Base-by-base conservation (phyloP, 64 coral and sea anemone species). In the Stichodactyla helianthus region DNA sequence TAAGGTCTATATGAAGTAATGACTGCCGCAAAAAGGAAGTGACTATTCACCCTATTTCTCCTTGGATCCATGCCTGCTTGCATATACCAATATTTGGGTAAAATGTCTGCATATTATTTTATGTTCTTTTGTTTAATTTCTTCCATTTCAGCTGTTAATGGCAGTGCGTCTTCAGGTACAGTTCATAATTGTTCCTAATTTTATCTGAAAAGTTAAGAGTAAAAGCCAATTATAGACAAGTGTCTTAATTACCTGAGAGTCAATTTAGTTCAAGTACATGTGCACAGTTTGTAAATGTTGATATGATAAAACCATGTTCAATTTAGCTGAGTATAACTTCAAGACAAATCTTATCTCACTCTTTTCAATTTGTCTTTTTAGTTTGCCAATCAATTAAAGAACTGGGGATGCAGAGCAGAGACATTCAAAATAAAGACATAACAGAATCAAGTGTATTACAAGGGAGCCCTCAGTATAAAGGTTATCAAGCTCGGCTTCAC, bases 351-450 rank as follows among this genome's bases (percentile, higher is more conserved):
- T 74, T 74, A 11, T 31, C 68, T 74, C 68, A 74, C 0, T 54
- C 18, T 19, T 81, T 51, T 52, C 26, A 52, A 81, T 81, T 81
- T 1, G 4, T 52, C 4, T 6, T 81, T 52, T 81, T 16, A 81
- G 78, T 54, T 53, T 81, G 78, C 53, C 52, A 44, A 81, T 6
- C 50, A 81, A 20, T 54, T 4, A 81, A 54, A 81, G 53, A 51
- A 59, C 58, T 91, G 53, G 84, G 84, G 12, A 80, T 86, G 77
- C 55, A 85, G 59, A 82, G 2, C 14, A 50, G 74, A 22, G 62
- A 2, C 9, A 91, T 91, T 81, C 59, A 59, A 52, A 51, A 86
- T 26, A 35, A 15, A 27, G 83, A 77, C 10, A 91, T 91, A 79
- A 63, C 82, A 16, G 68, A 62, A 18, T 91, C 89, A 58, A 74